phyloP scores from a whole-genome alignment of 1,140 invertebrate species.

The Drosophila bipectinata region DNA sequence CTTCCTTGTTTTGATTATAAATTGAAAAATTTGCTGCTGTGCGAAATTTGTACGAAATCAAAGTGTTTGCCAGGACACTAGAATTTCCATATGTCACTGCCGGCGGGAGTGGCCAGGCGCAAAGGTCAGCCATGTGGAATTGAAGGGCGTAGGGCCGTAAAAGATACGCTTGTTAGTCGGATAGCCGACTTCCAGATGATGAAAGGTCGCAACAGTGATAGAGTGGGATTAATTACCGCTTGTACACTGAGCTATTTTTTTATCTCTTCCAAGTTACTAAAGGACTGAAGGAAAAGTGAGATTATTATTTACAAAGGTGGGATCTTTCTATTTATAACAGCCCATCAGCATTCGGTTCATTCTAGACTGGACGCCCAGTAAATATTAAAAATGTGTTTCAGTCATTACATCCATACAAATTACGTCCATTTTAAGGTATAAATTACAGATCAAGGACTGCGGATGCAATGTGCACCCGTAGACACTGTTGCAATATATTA shows the following conservation, averaged over 20 bases:
- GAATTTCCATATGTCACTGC: constrained; percentile 71
- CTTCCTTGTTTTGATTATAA: constrained; percentile 74
- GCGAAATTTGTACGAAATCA: constrained; percentile 67
- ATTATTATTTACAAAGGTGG: too few relatives aligned
- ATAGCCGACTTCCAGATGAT: constrained; percentile 9
- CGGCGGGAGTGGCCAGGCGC: constrained; percentile 60
- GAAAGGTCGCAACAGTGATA: not conserved
- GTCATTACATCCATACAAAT: constrained; percentile 1
- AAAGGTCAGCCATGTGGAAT: constrained; percentile 65
- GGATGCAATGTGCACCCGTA: constrained; percentile 1
- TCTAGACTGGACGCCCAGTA: constrained; percentile 10
- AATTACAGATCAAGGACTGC: constrained; percentile 18
- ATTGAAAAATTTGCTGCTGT: constrained; percentile 79
- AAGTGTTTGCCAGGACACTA: constrained; percentile 66
- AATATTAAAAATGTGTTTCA: constrained; percentile 7
- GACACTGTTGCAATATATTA: constrained; percentile 57
- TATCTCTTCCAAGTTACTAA: not conserved
- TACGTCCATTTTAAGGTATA: constrained; percentile 14
- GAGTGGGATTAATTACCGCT: not conserved
- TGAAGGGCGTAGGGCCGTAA: constrained; percentile 37
- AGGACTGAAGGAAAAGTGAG: too few relatives aligned
- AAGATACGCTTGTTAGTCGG: constrained; percentile 63
- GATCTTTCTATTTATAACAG: too few relatives aligned
- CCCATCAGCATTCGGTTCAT: constrained; percentile 4
- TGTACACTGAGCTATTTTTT: constrained; percentile 1